Percentiles rank a stretch among this genome's conserved stretches.
phyloP scores from a whole-genome alignment of 2,113 vertebrate genomes.

The Alaudala cheleensis region DNA sequence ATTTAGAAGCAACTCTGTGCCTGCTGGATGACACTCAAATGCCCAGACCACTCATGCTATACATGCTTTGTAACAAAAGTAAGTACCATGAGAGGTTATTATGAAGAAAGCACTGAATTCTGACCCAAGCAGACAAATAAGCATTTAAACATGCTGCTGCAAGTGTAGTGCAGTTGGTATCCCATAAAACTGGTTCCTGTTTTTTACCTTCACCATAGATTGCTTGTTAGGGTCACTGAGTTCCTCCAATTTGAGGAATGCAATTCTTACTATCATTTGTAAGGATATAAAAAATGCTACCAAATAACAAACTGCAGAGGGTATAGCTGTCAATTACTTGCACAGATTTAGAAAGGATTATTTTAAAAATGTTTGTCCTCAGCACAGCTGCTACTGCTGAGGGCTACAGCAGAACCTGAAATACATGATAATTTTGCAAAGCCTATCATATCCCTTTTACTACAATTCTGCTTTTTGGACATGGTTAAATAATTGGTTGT shows the following conservation, averaged over 20 bases:
- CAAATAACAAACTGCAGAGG: neutral
- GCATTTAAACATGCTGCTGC: neutral
- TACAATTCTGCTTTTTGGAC: neutral
- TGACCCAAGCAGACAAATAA: neutral
- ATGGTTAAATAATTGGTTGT: neutral
- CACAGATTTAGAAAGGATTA: neutral
- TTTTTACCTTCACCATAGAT: neutral
- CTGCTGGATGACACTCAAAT: neutral
- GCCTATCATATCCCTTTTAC: neutral
- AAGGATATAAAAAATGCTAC: neutral
- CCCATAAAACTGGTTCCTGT: rapidly evolving
- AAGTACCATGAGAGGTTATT: neutral
- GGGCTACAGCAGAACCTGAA: neutral
- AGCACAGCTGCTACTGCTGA: neutral
- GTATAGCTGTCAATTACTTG: neutral
- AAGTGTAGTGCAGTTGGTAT: neutral
- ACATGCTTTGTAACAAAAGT: neutral
- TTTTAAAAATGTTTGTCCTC: neutral
- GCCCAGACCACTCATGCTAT: neutral
- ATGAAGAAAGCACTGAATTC: neutral
- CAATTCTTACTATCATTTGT: neutral
- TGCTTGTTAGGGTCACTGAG: neutral
- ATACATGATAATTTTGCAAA: neutral
- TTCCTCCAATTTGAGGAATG: rapidly evolving
- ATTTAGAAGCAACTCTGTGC: neutral